These are phyloP conservation scores for Drosophila pachea DNA, from an alignment of 1,140 invertebrate genomes.

Conservation along the genomic window DNA sequence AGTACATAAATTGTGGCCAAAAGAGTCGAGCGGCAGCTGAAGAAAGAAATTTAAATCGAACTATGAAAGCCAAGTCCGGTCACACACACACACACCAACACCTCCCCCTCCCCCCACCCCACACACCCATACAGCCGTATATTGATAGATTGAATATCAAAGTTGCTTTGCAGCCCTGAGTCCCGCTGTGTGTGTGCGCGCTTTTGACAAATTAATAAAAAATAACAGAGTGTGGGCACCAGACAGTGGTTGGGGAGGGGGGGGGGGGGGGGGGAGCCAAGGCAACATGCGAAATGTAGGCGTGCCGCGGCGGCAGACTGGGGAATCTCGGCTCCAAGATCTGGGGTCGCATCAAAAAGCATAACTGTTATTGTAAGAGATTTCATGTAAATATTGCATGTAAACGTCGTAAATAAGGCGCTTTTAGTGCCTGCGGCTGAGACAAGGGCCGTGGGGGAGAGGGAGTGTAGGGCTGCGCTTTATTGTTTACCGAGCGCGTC, in stretches of 20 bases:
- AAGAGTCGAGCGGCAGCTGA: no score
- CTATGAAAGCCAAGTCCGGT: no score
- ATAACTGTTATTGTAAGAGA: conserved; percentile 76
- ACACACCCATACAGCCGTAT: no score
- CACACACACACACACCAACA: no score
- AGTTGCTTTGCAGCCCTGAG: conserved; percentile 25
- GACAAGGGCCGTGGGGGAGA: not conserved
- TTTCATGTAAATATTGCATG: conserved; percentile 77
- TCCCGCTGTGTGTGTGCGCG: conserved; percentile 18
- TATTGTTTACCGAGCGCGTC: conserved; percentile 59
- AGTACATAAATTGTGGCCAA: no score
- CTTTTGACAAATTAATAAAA: conserved; percentile 64
- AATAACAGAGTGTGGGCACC: conserved; percentile 14
- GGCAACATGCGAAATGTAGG: conserved; percentile 18
- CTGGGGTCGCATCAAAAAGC: conserved; percentile 57
- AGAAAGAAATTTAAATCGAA: no score
- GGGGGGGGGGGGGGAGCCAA: conserved; percentile 8
- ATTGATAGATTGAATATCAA: conserved; percentile 1
- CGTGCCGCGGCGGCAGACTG: no score
- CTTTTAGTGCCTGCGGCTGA: conserved; percentile 62
- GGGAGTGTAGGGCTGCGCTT: conserved; percentile 28
- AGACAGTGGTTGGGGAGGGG: no score
- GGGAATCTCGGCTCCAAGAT: conserved; percentile 19
- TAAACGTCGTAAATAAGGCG: conserved; percentile 75
- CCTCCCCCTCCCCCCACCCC: no score